A percentile compares a stretch with the other conserved stretches of the same genome.
Conservation (phyloP, 2,888 invertebrate species). For the Anticlea derivata region DNA sequence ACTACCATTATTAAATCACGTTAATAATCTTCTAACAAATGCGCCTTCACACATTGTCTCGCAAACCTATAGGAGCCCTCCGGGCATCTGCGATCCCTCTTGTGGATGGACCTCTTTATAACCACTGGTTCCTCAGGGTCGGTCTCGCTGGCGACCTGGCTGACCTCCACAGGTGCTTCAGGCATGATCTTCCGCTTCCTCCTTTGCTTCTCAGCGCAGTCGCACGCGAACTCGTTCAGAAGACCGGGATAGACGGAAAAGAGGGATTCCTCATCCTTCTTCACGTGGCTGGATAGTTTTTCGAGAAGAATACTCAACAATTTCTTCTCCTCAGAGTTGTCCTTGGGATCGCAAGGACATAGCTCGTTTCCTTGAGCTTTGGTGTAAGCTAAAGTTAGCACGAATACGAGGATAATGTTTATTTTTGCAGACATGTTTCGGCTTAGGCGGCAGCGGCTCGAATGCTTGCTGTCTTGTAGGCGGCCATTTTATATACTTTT, state of each 20-base stretch:
- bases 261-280: conserved; percentile 15
- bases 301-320: conserved; percentile 34
- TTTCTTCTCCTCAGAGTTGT: conserved; percentile 17
- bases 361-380: conserved; percentile 24
- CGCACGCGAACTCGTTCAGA: conserved; percentile 40
- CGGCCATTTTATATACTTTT: background rate
- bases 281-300: conserved; percentile 28
- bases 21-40: conserved; percentile 2
- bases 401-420: conserved; percentile 26
- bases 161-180: background rate
- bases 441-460: conserved; percentile 17
- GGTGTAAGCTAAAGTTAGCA: conserved; percentile 20
- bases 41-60: background rate
- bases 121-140: background rate
- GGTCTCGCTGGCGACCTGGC: no score
- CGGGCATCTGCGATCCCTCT: background rate
- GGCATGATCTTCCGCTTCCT: conserved; percentile 37
- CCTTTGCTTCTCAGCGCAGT: conserved; percentile 42
- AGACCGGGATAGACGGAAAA: conserved; percentile 41
- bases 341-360: conserved; percentile 23
- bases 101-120: conserved; percentile 7
- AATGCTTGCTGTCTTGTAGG: conserved; percentile 31
- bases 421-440: conserved; percentile 43
- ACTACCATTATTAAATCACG: no score
- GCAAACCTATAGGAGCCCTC: background rate